These are phyloP conservation scores for Ericerus pela DNA, from an alignment of 1,140 invertebrate species.

Conservation along the genomic window DNA sequence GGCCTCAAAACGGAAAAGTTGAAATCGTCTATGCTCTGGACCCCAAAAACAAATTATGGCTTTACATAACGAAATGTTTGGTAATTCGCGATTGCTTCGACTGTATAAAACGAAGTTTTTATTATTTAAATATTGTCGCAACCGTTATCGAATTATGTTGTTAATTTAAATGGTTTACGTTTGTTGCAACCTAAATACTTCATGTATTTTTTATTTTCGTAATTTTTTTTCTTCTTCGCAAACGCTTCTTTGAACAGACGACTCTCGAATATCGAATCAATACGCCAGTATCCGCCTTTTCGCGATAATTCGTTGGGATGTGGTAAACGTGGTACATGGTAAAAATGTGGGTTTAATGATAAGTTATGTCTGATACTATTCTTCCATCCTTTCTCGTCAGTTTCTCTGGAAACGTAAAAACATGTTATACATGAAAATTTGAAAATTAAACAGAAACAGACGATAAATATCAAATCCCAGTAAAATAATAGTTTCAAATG, in stretches of 20 bases:
- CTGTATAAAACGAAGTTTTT: too few species aligned
- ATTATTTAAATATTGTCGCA: not conserved
- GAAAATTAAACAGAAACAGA: not conserved
- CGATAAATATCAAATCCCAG: not conserved
- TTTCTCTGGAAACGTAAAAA: not conserved
- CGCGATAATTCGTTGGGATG: conserved; percentile 7
- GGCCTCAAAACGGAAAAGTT: too few species aligned
- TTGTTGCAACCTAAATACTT: conserved; percentile 1
- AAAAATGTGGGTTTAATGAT: conserved; percentile 3
- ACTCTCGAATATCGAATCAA: not conserved
- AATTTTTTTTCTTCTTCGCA: not conserved
- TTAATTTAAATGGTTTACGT: not conserved
- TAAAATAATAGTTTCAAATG: too few species aligned
- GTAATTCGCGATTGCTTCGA: too few species aligned
- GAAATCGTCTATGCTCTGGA: too few species aligned
- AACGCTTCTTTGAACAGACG: not conserved
- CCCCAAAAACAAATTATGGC: too few species aligned
- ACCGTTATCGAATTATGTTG: not conserved
- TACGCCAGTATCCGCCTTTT: conserved; percentile 5
- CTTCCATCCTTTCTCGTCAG: conserved; percentile 5
- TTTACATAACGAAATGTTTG: too few species aligned
- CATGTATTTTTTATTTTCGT: not conserved
- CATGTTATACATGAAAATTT: not conserved
- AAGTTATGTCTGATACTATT: conserved; percentile 3
- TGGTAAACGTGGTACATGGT: conserved; percentile 8